Evolutionary conservation across 23 tunicate genomes (phyloP).

Genomic region (Botrylloides violaceus): DNA sequence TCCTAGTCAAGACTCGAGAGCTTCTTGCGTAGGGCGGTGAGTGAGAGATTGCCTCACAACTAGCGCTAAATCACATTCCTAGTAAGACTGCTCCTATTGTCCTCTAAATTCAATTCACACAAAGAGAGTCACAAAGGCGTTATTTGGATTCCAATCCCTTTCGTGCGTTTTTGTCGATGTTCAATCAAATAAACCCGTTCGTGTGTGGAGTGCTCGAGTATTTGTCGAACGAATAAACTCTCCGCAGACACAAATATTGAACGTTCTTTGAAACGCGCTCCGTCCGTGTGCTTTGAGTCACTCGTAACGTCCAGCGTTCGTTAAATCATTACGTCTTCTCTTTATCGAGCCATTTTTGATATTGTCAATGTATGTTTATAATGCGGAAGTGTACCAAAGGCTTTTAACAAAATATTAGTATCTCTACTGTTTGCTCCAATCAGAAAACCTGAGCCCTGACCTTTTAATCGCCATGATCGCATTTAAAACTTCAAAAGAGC

Average conservation of each 20-base stretch:
- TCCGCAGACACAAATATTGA: background rate
- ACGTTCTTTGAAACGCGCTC: background rate
- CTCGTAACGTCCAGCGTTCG: background rate
- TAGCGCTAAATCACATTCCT: background rate
- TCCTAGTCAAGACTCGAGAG: too few species aligned
- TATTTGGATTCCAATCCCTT: background rate
- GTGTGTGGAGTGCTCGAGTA: background rate
- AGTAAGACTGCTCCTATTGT: background rate
- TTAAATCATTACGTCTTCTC: background rate
- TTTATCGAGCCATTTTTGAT: too few species aligned
- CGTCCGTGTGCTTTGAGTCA: conserved; percentile 2
- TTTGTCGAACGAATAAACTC: background rate
- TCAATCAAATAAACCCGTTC: background rate
- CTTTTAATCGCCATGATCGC: too few species aligned
- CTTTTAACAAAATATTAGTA: background rate
- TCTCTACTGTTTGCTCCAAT: background rate
- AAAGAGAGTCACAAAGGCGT: background rate
- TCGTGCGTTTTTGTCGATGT: background rate
- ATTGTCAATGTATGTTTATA: background rate
- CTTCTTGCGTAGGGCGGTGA: background rate
- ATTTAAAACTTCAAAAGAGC: too few species aligned
- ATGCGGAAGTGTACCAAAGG: background rate
- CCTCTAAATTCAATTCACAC: background rate
- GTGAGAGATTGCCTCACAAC: background rate
- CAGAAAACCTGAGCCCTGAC: too few species aligned